Conservation (phyloP, 2,888 invertebrate genomes). For the Campoletis raptor region DNA sequence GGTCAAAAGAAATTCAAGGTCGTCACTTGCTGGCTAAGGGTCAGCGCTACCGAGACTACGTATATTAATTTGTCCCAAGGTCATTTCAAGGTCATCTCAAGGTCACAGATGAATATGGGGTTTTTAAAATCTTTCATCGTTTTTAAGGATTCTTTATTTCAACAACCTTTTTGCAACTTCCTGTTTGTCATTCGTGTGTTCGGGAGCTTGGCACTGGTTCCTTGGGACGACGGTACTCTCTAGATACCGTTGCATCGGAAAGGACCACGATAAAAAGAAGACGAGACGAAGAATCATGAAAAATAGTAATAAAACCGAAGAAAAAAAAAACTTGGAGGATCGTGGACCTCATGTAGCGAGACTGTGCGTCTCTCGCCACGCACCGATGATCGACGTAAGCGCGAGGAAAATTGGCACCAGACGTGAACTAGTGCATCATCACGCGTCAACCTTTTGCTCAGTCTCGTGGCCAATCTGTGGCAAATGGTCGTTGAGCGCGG, state of each 20-base stretch:
- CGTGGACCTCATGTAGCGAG: conserved; percentile 23
- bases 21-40: neutral
- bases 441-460: conserved; percentile 22
- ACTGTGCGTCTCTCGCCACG: conserved; percentile 45
- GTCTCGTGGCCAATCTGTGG: conserved; percentile 8
- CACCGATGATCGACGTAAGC: conserved; percentile 63
- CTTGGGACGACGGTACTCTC: conserved; percentile 57
- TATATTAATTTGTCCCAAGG: neutral
- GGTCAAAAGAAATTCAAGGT: neutral
- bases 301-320: neutral
- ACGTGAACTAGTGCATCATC: conserved; percentile 58
- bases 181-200: neutral
- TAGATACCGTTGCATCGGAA: conserved; percentile 64
- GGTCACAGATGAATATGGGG: neutral
- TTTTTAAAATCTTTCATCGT: neutral
- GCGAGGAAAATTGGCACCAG: conserved; percentile 50
- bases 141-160: neutral
- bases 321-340: conserved; percentile 3
- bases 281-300: conserved; percentile 17
- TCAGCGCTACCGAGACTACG: neutral
- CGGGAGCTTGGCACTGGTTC: conserved; percentile 2
- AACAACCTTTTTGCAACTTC: neutral
- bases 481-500: neutral
- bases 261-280: conserved; percentile 26
- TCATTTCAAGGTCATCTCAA: neutral